Evolutionary conservation across 2,797 vertebrate genomes (phyloP), one percentile per base, ranked within the genome.

Genomic region (Salarias fasciatus): DNA sequence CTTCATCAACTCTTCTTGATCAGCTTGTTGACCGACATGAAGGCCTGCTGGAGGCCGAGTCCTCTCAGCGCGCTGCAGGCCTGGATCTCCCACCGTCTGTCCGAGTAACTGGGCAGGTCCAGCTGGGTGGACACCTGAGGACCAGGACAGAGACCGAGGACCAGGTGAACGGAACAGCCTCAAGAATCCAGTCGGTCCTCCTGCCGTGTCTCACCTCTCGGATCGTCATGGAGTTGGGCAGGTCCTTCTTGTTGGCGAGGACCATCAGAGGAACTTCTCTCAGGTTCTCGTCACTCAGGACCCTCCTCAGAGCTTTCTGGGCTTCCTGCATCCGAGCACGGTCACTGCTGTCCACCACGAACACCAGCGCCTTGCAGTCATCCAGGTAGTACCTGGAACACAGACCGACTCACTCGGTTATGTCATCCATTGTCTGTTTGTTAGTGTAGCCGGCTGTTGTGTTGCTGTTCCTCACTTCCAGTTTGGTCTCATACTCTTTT

Each of bases 211-310:
- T 54, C 70, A 88, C 84, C 75, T 95, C 87, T 0, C 71, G 38
- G 0, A 94, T 87, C 0, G 86, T 82, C 86, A 96, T 82, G 0
- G 92, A 87, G 10, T 88, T 82, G 0, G 92, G 87, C 0, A 90
- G 40, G 8, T 97, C 96, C 71, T 94, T 93, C 87, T 97, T 98
- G 85, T 98, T 97, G 76, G 95, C 95, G 78, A 97, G 83, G 8
- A 97, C 92, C 87, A 98, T 91, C 33, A 98, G 65, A 0, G 96
- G 96, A 62, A 95, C 47, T 0, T 80, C 82, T 5, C 46, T 63
- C 69, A 95, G 73, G 50, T 84, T 86, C 13, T 90, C 88, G 1
- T 95, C 83, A 2, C 37, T 76, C 65, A 97, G 73, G 1, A 94
- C 37, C 43, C 87, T 92, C 55, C 79, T 87, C 51, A 97, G 90